These are phyloP conservation scores for Paralvinella palmiformis DNA, from an alignment of 1,140 invertebrate species.

Conservation along the genomic window DNA sequence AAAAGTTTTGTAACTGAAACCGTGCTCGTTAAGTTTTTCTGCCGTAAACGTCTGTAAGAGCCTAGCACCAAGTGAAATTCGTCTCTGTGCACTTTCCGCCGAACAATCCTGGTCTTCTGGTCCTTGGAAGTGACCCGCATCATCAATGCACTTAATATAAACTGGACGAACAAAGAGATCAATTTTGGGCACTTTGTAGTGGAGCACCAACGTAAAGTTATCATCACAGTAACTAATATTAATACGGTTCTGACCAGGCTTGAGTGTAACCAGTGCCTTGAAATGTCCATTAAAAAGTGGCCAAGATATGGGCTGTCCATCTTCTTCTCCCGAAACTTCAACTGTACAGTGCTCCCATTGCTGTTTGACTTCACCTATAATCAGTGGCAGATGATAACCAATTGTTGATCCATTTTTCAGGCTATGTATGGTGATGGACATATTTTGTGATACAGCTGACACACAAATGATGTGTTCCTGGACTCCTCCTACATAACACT, in stretches of 20 bases:
- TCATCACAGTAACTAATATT: slow-evolving; percentile 30
- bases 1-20: slow-evolving; percentile 74
- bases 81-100: slow-evolving; percentile 65
- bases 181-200: slow-evolving; percentile 29
- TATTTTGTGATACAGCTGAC: no score
- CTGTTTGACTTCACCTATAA: slow-evolving; percentile 36
- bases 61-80: slow-evolving; percentile 71
- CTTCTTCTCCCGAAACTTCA: not conserved
- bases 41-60: slow-evolving; percentile 80
- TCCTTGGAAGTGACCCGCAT: slow-evolving; percentile 75
- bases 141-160: slow-evolving; percentile 49
- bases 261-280: slow-evolving; percentile 38
- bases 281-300: slow-evolving; percentile 41
- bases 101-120: slow-evolving; percentile 63
- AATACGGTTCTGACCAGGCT: slow-evolving; percentile 38
- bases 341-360: not conserved
- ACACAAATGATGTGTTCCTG: no score
- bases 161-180: slow-evolving; percentile 48
- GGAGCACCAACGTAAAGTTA: slow-evolving; percentile 28
- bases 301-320: slow-evolving; percentile 28
- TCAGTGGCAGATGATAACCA: slow-evolving; percentile 35
- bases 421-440: slow-evolving; percentile 40
- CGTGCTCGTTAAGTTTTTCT: slow-evolving; percentile 78
- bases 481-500: no score
- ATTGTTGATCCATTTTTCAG: slow-evolving; percentile 32